Percentiles rank a stretch among this genome's conserved stretches.
These are phyloP conservation scores for Chrysodeixis includens DNA, from an alignment of 2,888 invertebrate genomes.

Conservation along the genomic window DNA sequence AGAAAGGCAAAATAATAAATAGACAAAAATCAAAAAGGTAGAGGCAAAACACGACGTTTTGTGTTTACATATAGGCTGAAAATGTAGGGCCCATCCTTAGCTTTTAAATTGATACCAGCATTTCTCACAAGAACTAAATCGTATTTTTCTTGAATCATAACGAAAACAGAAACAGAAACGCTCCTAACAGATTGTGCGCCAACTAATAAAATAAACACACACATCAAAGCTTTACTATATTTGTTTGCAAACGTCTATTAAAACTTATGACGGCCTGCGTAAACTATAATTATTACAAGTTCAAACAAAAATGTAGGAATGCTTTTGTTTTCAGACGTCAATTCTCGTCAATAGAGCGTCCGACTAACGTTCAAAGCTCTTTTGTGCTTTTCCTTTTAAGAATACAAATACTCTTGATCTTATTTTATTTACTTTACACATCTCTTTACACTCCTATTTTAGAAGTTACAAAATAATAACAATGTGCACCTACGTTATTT, in stretches of 20 bases:
- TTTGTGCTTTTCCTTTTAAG: too few relatives aligned
- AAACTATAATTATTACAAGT: neutral
- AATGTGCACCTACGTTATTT: too few relatives aligned
- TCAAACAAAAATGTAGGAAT: neutral
- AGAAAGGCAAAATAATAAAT: too few relatives aligned
- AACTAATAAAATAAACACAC: conserved; percentile 3
- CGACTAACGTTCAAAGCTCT: neutral
- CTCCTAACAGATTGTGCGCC: neutral
- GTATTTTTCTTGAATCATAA: neutral
- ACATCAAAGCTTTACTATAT: conserved; percentile 5
- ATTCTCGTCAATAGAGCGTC: neutral
- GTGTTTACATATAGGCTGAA: too few relatives aligned
- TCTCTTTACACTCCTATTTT: too few relatives aligned
- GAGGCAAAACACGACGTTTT: too few relatives aligned
- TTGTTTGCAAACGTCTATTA: neutral
- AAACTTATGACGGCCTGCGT: neutral
- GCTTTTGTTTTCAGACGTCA: neutral
- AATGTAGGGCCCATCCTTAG: too few relatives aligned
- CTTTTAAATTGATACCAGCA: too few relatives aligned
- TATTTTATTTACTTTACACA: too few relatives aligned
- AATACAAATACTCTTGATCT: too few relatives aligned
- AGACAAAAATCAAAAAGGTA: too few relatives aligned
- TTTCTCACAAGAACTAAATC: neutral
- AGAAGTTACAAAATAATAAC: too few relatives aligned
- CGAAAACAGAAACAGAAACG: neutral